A percentile compares a stretch with the other conserved stretches of the same genome.
Conservation (phyloP, 2,797 vertebrate species). For the Gobio occitaniae region DNA sequence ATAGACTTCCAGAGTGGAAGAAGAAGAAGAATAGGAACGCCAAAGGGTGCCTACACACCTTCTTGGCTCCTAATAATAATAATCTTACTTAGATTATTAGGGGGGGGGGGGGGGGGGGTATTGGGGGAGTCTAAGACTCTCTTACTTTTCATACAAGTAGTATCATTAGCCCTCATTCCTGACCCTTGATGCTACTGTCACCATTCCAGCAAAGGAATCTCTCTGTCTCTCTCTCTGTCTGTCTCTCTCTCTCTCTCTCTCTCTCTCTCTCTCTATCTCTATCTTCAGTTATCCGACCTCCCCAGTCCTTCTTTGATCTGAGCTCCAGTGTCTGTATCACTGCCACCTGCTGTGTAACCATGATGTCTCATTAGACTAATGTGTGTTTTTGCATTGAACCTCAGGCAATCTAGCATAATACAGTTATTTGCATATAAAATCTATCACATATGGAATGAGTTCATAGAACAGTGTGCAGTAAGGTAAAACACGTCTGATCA, state of each 20-base stretch:
- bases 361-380: constrained; percentile 51
- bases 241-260: too few relatives aligned
- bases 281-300: constrained; percentile 16
- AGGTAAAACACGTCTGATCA: constrained; percentile 33
- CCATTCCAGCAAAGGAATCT: constrained; percentile 21
- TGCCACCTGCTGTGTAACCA: constrained; percentile 43
- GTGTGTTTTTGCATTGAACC: constrained; percentile 44
- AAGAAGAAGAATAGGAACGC: too few relatives aligned
- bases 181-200: constrained; percentile 13
- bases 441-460: constrained; percentile 30
- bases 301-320: constrained; percentile 43
- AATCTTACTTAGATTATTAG: background rate
- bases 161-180: constrained; percentile 19
- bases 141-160: background rate
- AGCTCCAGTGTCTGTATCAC: constrained; percentile 31
- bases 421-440: constrained; percentile 38
- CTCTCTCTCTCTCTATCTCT: background rate
- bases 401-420: constrained; percentile 36
- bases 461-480: constrained; percentile 9
- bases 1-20: too few relatives aligned
- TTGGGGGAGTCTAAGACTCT: background rate
- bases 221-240: too few relatives aligned
- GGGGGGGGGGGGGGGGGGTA: too few relatives aligned
- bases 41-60: too few relatives aligned
- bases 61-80: background rate